phyloP scores from a whole-genome alignment of 2,797 vertebrate species.

The Sebastes trivittatus region DNA sequence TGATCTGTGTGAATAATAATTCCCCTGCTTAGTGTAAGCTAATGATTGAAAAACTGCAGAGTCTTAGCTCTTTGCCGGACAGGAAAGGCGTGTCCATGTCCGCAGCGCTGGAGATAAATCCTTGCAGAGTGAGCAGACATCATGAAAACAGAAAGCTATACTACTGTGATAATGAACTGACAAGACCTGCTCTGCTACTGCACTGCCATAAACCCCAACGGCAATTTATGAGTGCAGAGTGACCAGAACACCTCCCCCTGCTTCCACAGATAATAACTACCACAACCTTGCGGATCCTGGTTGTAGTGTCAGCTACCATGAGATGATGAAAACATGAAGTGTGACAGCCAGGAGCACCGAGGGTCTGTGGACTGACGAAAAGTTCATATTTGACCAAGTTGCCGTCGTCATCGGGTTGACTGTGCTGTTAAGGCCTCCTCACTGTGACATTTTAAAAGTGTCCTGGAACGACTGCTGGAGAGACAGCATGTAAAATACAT shows the following conservation, averaged over 20 bases:
- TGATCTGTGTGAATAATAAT: slow-evolving; percentile 28
- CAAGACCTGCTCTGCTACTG: slow-evolving; percentile 65
- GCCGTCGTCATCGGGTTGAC: slow-evolving; percentile 35
- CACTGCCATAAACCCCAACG: slow-evolving; percentile 67
- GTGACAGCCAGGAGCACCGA: slow-evolving; percentile 22
- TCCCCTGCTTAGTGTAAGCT: slow-evolving; percentile 6
- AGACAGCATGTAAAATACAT: slow-evolving; percentile 58
- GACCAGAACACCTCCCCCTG: slow-evolving; percentile 61
- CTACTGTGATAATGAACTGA: slow-evolving; percentile 81
- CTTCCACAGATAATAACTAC: slow-evolving; percentile 43
- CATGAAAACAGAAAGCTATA: slow-evolving; percentile 77
- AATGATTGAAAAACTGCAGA: slow-evolving; percentile 25
- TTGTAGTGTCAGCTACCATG: slow-evolving; percentile 26
- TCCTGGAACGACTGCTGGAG: slow-evolving; percentile 40
- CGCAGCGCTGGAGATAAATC: slow-evolving; percentile 65
- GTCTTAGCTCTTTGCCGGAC: slow-evolving; percentile 21
- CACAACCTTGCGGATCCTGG: slow-evolving; percentile 35
- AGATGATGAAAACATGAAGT: slow-evolving; percentile 28
- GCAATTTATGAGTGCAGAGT: slow-evolving; percentile 76
- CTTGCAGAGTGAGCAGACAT: slow-evolving; percentile 44
- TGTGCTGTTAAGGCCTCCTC: slow-evolving; percentile 7
- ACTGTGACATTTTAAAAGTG: slow-evolving; percentile 45
- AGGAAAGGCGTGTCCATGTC: slow-evolving; percentile 33
- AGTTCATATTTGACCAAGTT: slow-evolving; percentile 41
- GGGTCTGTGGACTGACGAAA: slow-evolving; percentile 3